Base-by-base conservation (phyloP, 2,888 invertebrate species). In the Chrysolina oricalcia region DNA sequence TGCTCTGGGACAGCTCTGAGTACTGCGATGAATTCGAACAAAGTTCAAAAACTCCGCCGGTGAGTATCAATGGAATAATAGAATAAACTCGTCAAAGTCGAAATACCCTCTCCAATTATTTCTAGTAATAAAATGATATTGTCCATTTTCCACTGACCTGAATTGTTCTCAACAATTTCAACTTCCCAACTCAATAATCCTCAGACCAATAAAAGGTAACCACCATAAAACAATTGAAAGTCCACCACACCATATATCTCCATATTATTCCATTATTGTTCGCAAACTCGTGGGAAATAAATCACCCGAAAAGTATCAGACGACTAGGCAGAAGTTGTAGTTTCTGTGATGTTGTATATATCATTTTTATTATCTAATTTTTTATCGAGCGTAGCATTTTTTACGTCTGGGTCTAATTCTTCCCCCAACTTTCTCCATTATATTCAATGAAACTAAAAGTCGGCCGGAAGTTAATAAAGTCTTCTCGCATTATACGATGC, bases 351-450 rank as follows among this genome's bases (percentile, higher is more conserved):
- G 13, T 43, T 43, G 21, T 13, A 53, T 53, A 53, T 19, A 53
- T 53, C 21, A 53, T 21, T 53, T 53, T 53, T 53, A 53, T 53
- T 19, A 21, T 15, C 43, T 4, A 4, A 53, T 53, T 21, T 53
- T 53, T 53, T 53, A 19, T 53, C 21, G 53, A 23, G 53, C 21
- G 15, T 53, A 53, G 11, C 21, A 21, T 21, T 53, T 53, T 53
- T 53, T 21, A 21, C 5, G 13, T 13, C 21, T 5, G 19, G 11
- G 21, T 13, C 13, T 21, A 43, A 53, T 53, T 53, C 21, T 53
- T 53, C 19, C 19, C 13, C 53, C 19, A 53, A 53, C 53, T 53
- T 53, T 53, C 19, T 13, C 21, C 21, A 53, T 53, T 53, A 53
- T 21, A 53, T 53, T 53, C 53, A 53, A 53, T 53, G 21, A 21